Base-by-base conservation (phyloP, 1,140 invertebrate species). In the Drosophila leontia region DNA sequence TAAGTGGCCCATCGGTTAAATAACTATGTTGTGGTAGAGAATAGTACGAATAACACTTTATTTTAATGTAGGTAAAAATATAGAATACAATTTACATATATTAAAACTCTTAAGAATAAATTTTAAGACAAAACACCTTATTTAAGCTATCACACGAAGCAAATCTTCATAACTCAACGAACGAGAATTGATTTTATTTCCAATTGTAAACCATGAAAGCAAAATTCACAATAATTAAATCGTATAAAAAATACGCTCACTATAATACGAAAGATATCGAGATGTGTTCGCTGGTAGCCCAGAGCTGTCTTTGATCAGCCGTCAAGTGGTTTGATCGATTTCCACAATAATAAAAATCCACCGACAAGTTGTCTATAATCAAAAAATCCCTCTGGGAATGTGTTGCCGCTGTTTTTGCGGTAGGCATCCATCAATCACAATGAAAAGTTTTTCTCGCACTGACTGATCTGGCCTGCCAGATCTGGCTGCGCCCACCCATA, bases 241-340 rank as follows among this genome's bases (percentile, higher is more conserved):
- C 68, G 80, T 50, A 88, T 88, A 83, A 88, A 70, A 87, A 80
- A 83, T 63, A 68, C 55, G 63, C 62, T 67, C 79, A 63, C 35
- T 72, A 42, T 72, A 72, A 37, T 11, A 29, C 60, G 11, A 60
- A 23, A 60, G 12, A 42, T 72, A 76, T 77, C 34, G 55, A 50
- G 37, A 81, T 39, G 56, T 34, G 48, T 80, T 78, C 50, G 39
- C 53, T 44, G 64, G 57, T 45, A 17, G 19, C 45, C 44, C 45
- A 47, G 45, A 15, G 84, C 64, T 80, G 48, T 65, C 83, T 87
- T 87, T 87, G 83, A 87, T 87, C 83, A 87, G 71, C 76, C 80
- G 71, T 87, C 83, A 87, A 88, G 83, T 87, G 80, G 84, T 84
- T 87, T 87, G 84, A 87, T 87, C 80, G 85, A 87, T 87, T 68